phyloP scores from a whole-genome alignment of 2,888 invertebrate genomes.

The Leptogaster cylindrica region DNA sequence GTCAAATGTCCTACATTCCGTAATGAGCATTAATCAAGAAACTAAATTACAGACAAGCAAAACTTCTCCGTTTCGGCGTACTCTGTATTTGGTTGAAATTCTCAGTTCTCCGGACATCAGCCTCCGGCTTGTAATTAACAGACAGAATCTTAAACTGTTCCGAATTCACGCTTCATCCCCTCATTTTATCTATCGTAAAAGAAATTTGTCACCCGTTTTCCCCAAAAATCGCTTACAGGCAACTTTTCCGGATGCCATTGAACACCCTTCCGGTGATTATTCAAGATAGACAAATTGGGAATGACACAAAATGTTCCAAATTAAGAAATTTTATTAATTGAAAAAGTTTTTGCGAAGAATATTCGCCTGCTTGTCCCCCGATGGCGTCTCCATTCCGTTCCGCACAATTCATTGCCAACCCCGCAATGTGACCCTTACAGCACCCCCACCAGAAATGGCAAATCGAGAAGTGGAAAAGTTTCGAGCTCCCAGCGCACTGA shows the following conservation, averaged over 20 bases:
- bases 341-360: conserved; percentile 41
- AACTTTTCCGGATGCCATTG: conserved; percentile 6
- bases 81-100: neutral
- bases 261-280: conserved; percentile 34
- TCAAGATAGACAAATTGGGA: conserved; percentile 46
- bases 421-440: neutral
- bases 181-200: conserved; percentile 13
- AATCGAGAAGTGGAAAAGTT: conserved; percentile 40
- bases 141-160: conserved; percentile 15
- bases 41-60: neutral
- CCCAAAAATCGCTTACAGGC: neutral
- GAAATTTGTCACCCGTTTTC: conserved; percentile 5
- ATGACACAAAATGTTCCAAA: conserved; percentile 45
- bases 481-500: neutral
- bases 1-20: neutral
- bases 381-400: neutral
- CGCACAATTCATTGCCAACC: neutral
- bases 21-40: conserved; percentile 28
- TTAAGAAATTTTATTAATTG: conserved; percentile 48
- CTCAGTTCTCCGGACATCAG: neutral
- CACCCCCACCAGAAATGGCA: conserved; percentile 33
- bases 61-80: conserved; percentile 5
- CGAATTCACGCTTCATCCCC: conserved; percentile 15
- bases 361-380: neutral
- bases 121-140: conserved; percentile 7